Evolutionary conservation across 2,797 vertebrate genomes (phyloP).

Genomic region (Onychomys arenicola): DNA sequence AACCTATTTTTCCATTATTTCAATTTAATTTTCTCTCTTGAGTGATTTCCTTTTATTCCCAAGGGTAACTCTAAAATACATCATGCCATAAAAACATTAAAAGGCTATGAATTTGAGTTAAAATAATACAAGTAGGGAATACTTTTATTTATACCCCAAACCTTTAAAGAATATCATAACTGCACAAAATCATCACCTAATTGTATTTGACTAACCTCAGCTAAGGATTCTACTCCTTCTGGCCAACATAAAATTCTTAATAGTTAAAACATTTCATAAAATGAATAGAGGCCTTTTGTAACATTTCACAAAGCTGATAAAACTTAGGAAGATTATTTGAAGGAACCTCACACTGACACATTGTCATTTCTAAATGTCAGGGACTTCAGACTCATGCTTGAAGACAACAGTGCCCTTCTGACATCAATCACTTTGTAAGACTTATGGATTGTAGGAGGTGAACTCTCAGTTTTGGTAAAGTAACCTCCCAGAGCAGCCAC

Average conservation of each 20-base stretch:
- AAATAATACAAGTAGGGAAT: not conserved
- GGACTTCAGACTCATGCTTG: constrained; percentile 69
- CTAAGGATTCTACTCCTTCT: constrained; percentile 16
- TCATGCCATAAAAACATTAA: constrained; percentile 14
- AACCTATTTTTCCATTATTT: not conserved
- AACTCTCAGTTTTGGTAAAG: constrained; percentile 49
- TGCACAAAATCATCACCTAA: not conserved
- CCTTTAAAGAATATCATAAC: not conserved
- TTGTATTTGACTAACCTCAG: not conserved
- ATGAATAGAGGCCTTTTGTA: constrained; percentile 69
- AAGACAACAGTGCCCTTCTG: constrained; percentile 72
- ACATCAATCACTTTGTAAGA: constrained; percentile 74
- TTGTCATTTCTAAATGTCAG: constrained; percentile 83
- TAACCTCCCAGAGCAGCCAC: constrained; percentile 62
- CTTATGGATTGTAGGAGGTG: constrained; percentile 39
- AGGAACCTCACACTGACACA: constrained; percentile 76
- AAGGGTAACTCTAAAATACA: constrained; percentile 32
- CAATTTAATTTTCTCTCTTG: constrained; percentile 32
- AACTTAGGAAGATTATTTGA: constrained; percentile 74
- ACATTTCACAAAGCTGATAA: constrained; percentile 82
- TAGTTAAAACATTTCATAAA: constrained; percentile 72
- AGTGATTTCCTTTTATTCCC: constrained; percentile 46
- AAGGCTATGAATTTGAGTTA: not conserved
- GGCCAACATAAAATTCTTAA: constrained; percentile 42
- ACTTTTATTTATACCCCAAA: not conserved